Evolutionary conservation across 2,113 vertebrate species (phyloP), one percentile per base, ranked within the genome.

Genomic region (Zingel zingel): DNA sequence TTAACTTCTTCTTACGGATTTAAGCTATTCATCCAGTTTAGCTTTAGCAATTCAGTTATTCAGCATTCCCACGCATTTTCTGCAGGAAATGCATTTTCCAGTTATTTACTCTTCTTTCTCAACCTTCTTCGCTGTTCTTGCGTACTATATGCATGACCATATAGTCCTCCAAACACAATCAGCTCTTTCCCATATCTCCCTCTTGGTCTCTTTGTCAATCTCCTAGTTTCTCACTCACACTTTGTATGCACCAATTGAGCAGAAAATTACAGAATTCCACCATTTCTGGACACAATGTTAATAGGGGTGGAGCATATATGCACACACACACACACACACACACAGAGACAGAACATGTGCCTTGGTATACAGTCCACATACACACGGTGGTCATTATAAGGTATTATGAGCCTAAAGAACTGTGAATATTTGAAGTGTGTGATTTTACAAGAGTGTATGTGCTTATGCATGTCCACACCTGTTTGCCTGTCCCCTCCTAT

Each of bases 181-280:
- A n/a, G 21, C 10, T 79, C 33, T 27, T 47, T 13, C 36, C 43
- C 10, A 62, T 36, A 11, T 56, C 15, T 61, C 8, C n/a, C 39
- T 56, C 15, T 51, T 50, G 3, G 3, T 25, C 36, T n/a, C 36
- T 57, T 39, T 50, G 6, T 77, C 33, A 50, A 36, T 57, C 36
- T 70, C 51, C 27, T 56, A 27, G 6, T 30, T 48, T 47, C 45
- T 82, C 39, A 19, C 45, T 63, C 36, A 77, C 63, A 77, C 72
- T 79, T 63, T n/a, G 50, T n/a, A 82, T 82, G 79, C 75, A 77
- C 53, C 74, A 77, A 68, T 85, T 85, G 59, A 63, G 58, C 81
- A 81, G 77, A 85, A 79, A 87, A 79, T 85, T 61, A 68, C 50
- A 86, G 23, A 69, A 70, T 56, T 45, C 36, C 50, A 13, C 4